Conservation (phyloP, 2,888 invertebrate genomes). For the Hermodice carunculata region DNA sequence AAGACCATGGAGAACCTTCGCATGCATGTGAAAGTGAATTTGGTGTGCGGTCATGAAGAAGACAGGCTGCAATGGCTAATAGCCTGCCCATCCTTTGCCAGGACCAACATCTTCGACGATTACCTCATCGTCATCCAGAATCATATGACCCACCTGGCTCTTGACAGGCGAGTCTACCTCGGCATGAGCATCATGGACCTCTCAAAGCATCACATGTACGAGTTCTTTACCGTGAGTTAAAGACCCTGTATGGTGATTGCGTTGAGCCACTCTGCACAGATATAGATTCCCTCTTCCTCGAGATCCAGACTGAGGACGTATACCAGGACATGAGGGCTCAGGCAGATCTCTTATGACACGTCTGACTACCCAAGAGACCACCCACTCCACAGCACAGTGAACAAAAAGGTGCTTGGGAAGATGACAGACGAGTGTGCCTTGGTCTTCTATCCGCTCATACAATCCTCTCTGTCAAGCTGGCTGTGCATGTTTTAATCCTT, state of each 20-base stretch:
- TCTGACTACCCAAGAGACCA: conserved; percentile 10
- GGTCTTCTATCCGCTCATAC: too few relatives aligned
- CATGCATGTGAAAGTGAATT: too few relatives aligned
- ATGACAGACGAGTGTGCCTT: conserved; percentile 5
- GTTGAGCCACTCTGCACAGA: conserved; percentile 49
- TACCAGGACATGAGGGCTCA: conserved; percentile 52
- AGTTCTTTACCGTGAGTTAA: conserved; percentile 60
- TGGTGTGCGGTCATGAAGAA: conserved; percentile 18
- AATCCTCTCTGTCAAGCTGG: too few relatives aligned
- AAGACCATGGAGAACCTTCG: too few relatives aligned
- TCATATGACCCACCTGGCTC: conserved; percentile 44
- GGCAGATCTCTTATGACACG: conserved; percentile 1
- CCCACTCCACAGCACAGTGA: not conserved
- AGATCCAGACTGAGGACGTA: conserved; percentile 58
- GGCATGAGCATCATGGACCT: conserved; percentile 66
- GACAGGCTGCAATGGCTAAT: not conserved
- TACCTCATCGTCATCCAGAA: conserved; percentile 64
- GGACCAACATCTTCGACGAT: conserved; percentile 55
- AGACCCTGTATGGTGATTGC: conserved; percentile 46
- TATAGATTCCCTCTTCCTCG: conserved; percentile 52
- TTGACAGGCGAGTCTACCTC: conserved; percentile 65
- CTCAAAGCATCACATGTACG: conserved; percentile 64
- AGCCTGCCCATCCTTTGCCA: conserved; percentile 36
- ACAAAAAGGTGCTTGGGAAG: not conserved
- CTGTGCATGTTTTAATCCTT: too few relatives aligned